These are phyloP conservation scores for Rotaria socialis DNA, from an alignment of 2,888 invertebrate species.

Conservation along the genomic window DNA sequence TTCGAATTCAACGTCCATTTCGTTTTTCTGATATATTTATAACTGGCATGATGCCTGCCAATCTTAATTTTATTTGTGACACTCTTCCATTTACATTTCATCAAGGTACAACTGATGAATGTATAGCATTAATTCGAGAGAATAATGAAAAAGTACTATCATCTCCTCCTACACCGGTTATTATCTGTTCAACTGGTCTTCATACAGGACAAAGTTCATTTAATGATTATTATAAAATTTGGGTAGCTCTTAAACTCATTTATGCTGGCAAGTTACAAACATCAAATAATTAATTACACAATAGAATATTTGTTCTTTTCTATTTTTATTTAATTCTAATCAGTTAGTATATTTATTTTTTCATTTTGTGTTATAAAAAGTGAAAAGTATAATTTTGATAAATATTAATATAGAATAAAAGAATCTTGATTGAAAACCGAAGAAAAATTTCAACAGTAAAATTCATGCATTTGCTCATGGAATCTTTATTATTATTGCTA, in stretches of 20 bases:
- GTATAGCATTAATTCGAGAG: not conserved
- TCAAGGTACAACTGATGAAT: not conserved
- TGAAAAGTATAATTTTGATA: not conserved
- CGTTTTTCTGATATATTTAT: constrained; percentile 27
- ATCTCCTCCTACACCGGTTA: not conserved
- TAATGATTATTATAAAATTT: not conserved
- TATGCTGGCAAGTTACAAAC: not conserved
- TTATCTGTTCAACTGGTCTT: not conserved
- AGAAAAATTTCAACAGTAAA: too few relatives aligned
- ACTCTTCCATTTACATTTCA: not conserved
- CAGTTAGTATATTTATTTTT: not conserved
- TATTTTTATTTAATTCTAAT: not conserved
- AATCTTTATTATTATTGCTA: not conserved
- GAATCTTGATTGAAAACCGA: not conserved
- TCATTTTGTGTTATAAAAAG: not conserved
- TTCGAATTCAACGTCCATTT: not conserved
- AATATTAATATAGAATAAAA: not conserved
- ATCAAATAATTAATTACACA: too few relatives aligned
- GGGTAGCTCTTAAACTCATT: not conserved
- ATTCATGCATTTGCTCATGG: not conserved
- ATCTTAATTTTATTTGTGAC: not conserved
- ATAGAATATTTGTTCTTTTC: not conserved
- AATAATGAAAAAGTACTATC: not conserved
- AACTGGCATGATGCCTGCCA: not conserved
- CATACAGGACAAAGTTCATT: not conserved